Percentiles rank a stretch among this genome's conserved stretches.
These are phyloP conservation scores for Ornithoptera alexandrae DNA, from an alignment of 2,888 invertebrate species.

Conservation along the genomic window DNA sequence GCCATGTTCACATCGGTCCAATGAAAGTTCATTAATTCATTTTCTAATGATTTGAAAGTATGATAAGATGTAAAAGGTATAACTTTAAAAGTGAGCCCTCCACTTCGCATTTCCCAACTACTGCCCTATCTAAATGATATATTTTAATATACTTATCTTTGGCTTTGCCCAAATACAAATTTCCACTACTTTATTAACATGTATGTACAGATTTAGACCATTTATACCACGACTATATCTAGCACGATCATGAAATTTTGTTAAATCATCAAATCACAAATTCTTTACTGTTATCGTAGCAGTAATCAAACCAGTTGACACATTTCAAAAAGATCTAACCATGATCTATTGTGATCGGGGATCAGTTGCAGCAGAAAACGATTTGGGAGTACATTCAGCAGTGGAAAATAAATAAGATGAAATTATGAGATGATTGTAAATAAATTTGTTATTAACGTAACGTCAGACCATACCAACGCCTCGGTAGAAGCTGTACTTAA, in stretches of 20 bases:
- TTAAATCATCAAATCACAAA: not conserved
- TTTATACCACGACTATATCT: slow-evolving; percentile 23
- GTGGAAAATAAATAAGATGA: too few species aligned
- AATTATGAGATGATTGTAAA: too few species aligned
- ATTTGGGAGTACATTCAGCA: too few species aligned
- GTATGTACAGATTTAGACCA: slow-evolving; percentile 40
- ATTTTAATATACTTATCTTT: slow-evolving; percentile 55
- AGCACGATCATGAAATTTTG: not conserved
- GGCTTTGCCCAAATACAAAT: slow-evolving; percentile 56
- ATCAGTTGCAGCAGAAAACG: too few species aligned
- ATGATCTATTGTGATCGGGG: not conserved
- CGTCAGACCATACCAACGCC: too few species aligned
- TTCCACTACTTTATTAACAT: slow-evolving; percentile 38
- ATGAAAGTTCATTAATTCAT: not conserved
- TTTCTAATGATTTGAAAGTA: not conserved
- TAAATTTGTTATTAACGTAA: too few species aligned
- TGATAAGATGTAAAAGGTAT: too few species aligned
- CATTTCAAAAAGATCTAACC: slow-evolving; percentile 13
- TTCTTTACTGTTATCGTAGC: too few species aligned
- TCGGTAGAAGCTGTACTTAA: too few species aligned
- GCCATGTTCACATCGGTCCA: too few species aligned
- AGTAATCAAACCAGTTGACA: not conserved
- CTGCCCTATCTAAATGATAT: slow-evolving; percentile 27
- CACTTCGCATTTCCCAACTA: slow-evolving; percentile 25
- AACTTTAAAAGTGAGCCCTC: too few species aligned